phyloP scores from a whole-genome alignment of 1,140 invertebrate species.

The Cyphomyrmex costatus region DNA sequence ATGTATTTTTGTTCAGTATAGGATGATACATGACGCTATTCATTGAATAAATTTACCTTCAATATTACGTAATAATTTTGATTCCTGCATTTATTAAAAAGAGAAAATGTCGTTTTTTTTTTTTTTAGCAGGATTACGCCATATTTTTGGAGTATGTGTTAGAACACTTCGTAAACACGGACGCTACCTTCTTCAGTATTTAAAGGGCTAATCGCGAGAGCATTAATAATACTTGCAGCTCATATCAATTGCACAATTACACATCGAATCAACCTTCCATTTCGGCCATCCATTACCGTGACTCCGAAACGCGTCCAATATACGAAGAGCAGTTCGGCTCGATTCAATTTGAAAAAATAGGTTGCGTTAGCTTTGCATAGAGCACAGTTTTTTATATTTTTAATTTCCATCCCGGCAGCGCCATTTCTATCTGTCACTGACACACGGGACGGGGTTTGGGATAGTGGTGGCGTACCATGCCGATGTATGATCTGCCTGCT shows the following conservation, averaged over 20 bases:
- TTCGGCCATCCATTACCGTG: constrained; percentile 62
- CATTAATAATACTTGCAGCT: constrained; percentile 44
- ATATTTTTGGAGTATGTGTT: not conserved
- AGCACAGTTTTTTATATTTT: constrained; percentile 77
- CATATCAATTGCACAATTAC: constrained; percentile 55
- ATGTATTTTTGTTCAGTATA: constrained; percentile 26
- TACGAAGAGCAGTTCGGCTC: constrained; percentile 58
- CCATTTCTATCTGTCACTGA: constrained; percentile 76
- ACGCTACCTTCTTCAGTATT: constrained; percentile 25
- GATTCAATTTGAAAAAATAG: constrained; percentile 77
- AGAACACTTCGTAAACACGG: not conserved
- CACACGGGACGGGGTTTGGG: constrained; percentile 16
- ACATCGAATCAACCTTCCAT: constrained; percentile 55
- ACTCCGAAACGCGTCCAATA: constrained; percentile 62
- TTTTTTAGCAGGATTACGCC: too few relatives aligned
- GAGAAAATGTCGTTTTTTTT: not conserved
- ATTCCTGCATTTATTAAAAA: not conserved
- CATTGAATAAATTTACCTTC: constrained; percentile 7
- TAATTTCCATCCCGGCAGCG: constrained; percentile 71
- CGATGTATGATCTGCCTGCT: constrained; percentile 74
- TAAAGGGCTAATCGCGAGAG: constrained; percentile 36
- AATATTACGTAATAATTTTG: constrained; percentile 21
- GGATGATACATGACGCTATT: not conserved
- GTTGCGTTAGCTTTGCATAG: constrained; percentile 65
- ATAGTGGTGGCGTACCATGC: constrained; percentile 61